These are phyloP conservation scores for Lamprologus ornatipinnis DNA, from an alignment of 2,113 vertebrate genomes.

Conservation along the genomic window DNA sequence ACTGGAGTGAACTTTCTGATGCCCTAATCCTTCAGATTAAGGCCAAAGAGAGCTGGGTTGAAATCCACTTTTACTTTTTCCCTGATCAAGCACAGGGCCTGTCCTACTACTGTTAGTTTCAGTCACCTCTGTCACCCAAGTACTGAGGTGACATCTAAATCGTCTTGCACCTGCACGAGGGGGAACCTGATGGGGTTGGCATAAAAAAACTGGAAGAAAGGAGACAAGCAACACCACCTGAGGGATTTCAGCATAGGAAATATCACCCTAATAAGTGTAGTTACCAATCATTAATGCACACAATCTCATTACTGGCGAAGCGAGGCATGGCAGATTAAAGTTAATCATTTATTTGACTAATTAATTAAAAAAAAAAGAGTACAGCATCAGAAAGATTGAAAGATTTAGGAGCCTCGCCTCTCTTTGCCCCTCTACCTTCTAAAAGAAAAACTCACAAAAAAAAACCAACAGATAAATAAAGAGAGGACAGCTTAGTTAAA, in stretches of 20 bases:
- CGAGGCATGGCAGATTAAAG: background rate
- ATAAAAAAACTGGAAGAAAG: background rate
- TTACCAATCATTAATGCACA: background rate
- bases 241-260: background rate
- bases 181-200: background rate
- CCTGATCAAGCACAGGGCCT: background rate
- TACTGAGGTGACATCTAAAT: background rate
- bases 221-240: background rate
- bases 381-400: background rate
- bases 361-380: background rate
- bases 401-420: background rate
- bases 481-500: background rate
- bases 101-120: background rate
- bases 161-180: background rate
- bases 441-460: background rate
- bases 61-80: conserved; percentile 50
- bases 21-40: conserved; percentile 71
- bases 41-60: conserved; percentile 43
- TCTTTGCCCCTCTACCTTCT: background rate
- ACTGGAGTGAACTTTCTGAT: background rate
- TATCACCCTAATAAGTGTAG: background rate
- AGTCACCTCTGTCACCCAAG: background rate
- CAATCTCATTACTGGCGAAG: background rate
- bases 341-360: background rate
- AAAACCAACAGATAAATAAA: background rate